phyloP scores from a whole-genome alignment of 2,113 vertebrate genomes.

The Melanerpes formicivorus region DNA sequence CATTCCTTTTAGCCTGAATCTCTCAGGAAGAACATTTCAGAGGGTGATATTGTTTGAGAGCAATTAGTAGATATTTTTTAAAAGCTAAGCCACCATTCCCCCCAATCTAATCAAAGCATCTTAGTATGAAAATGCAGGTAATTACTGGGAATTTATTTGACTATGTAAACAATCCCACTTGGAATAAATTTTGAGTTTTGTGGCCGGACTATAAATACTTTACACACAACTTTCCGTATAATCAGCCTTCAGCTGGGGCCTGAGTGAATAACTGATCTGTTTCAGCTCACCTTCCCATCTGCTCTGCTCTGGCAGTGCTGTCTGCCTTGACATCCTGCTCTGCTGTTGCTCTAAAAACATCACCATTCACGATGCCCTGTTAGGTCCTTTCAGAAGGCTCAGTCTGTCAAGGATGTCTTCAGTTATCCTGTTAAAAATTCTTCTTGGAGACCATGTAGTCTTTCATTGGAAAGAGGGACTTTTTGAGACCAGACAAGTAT shows the following conservation, averaged over 20 bases:
- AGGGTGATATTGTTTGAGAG: neutral
- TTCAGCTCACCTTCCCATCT: conserved; percentile 50
- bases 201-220: conserved; percentile 33
- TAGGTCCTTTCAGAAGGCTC: conserved; percentile 11
- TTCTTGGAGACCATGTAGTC: neutral
- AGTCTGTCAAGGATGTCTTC: conserved; percentile 2
- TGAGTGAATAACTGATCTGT: conserved; percentile 57
- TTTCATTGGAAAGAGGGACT: neutral
- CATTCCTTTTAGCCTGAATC: neutral
- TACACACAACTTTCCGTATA: neutral
- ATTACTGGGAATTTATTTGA: conserved; percentile 2
- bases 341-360: conserved; percentile 39
- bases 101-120: neutral
- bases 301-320: conserved; percentile 1
- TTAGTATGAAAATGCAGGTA: neutral
- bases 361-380: neutral
- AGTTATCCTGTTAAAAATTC: neutral
- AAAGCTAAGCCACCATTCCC: neutral
- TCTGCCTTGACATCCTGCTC: conserved; percentile 51
- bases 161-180: conserved; percentile 2
- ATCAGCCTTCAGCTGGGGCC: neutral
- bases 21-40: neutral
- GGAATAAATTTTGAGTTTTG: conserved; percentile 24
- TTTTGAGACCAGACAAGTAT: neutral
- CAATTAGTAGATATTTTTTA: neutral